Evolutionary conservation across 2,888 invertebrate genomes (phyloP), one percentile per base, ranked within the genome.

Genomic region (Hirtodrosophila trivittata): DNA sequence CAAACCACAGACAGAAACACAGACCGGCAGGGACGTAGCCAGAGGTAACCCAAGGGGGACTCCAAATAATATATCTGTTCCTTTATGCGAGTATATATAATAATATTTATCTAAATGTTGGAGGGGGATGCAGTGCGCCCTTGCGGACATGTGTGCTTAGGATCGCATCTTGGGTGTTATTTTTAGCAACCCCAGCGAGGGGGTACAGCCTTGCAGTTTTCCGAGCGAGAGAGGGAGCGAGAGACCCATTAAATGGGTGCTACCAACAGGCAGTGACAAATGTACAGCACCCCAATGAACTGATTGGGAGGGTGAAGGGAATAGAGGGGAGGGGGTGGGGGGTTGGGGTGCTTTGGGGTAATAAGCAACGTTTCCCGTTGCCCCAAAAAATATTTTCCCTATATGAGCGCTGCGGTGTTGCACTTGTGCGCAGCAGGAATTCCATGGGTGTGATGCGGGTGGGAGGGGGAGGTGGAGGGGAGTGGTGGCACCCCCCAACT

Each of bases 401-500:
- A 26, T 18, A 45, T 45, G 42, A 41, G 26, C 25, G 58, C 58
- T 30, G 39, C 33, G 43, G 60, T 28, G 26, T n/a, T 56, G 57
- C 66, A 65, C 65, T 65, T 65, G 60, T 58, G 50, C 50, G 16
- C 45, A 56, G 35, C 66, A 45, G 56, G 26, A 45, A 66, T 47
- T 55, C 35, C 35, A 0, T 1, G n/a, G 28, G 10, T 39, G 46
- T 26, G 3, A 14, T 21, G n/a, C n/a, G n/a, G 39, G 32, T 4
- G 1, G 13, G 1, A 33, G 2, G 3, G 10, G 33, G 10, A 5
- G 33, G 13, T 8, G 26, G 16, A n/a, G n/a, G 2, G 3, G 10
- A n/a, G 10, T 4, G 33, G 13, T 8, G 26, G 16, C 30, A 28
- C 8, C 9, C 30, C 16, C 41, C 37, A 10, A 25, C 28, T 16